Evolutionary conservation across 2,113 vertebrate species (phyloP), one percentile per base, ranked within the genome.

Genomic region (Coryphaenoides rupestris): DNA sequence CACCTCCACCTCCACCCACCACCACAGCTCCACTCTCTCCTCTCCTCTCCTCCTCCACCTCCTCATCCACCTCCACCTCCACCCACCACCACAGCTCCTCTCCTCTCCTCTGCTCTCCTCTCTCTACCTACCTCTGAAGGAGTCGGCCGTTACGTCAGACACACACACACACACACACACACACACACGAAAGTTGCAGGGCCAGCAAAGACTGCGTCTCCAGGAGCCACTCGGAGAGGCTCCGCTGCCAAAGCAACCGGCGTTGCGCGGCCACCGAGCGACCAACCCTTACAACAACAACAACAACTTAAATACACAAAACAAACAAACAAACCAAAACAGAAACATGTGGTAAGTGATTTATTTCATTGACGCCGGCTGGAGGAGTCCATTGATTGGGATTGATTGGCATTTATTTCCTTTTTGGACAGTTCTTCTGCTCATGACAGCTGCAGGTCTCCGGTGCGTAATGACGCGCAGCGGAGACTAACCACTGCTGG

Each of bases 91-190:
- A n/a, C n/a, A n/a, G n/a, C n/a, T n/a, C 45, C 61, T 61, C 62
- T 72, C 75, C 57, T 59, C 53, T 19, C 53, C 19, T 5, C 16
- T 24, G 15, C 14, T 19, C 21, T 74, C 70, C 82, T 78, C 86
- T 77, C 84, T 82, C 78, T 68, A 88, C 84, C 83, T 86, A 87
- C 74, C 68, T 83, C 85, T 89, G 82, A 88, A 84, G 84, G 69
- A 67, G 82, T 53, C 73, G 74, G 76, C 66, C 73, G 86, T 89
- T 90, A 88, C 90, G 89, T 92, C 90, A 92, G 84, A 88, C 58
- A 21, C 53, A 1, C 57, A 19, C 60, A 53, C 60, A 64, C 60
- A 53, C 60, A 64, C 90, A 92, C 84, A 88, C 58, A 21, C 53
- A 1, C 57, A 19, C 60, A 53, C 60, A 64, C n/a, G 65, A 79